A percentile compares a stretch with the other conserved stretches of the same genome.
Evolutionary conservation across 1,140 invertebrate species (phyloP).

Genomic region (Brachystomella parvula): DNA sequence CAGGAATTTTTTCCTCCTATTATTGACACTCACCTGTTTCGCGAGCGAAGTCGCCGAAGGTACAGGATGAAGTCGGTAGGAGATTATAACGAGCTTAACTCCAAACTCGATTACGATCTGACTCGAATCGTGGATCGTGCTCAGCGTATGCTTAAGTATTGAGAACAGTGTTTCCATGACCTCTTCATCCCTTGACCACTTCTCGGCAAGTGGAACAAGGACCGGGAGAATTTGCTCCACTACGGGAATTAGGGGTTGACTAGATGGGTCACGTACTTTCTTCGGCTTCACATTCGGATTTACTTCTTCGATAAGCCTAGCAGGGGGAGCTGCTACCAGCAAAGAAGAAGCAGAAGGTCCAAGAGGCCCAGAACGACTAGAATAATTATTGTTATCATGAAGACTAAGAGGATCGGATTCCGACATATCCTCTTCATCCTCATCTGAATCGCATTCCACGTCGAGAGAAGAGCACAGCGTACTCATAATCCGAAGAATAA

Average conservation of each 20-base stretch:
- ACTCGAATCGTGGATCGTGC: conserved; percentile 31
- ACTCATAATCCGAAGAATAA: conserved; percentile 29
- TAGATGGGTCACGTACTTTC: background rate
- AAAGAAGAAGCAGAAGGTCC: background rate
- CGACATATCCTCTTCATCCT: conserved; percentile 26
- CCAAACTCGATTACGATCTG: conserved; percentile 28
- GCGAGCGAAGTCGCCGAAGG: conserved; percentile 22
- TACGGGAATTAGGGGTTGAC: conserved; percentile 34
- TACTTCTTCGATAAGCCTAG: background rate
- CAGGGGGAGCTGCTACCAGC: background rate
- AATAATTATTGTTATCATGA: conserved; percentile 26
- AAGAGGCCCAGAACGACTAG: background rate
- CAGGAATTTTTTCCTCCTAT: background rate
- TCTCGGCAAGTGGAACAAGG: conserved; percentile 31
- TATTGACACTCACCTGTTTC: conserved; percentile 27
- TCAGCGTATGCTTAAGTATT: conserved; percentile 33
- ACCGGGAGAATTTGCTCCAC: conserved; percentile 36
- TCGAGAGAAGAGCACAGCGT: conserved; percentile 35
- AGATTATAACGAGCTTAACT: conserved; percentile 32
- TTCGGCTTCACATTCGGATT: conserved; percentile 12
- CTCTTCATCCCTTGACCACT: conserved; percentile 33
- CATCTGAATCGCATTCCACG: conserved; percentile 22
- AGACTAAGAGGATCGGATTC: background rate
- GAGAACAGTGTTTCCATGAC: conserved; percentile 34
- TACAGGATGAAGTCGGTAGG: conserved; percentile 26